Conservation (phyloP, 2,797 vertebrate species). For the Darevskia nairensis region DNA sequence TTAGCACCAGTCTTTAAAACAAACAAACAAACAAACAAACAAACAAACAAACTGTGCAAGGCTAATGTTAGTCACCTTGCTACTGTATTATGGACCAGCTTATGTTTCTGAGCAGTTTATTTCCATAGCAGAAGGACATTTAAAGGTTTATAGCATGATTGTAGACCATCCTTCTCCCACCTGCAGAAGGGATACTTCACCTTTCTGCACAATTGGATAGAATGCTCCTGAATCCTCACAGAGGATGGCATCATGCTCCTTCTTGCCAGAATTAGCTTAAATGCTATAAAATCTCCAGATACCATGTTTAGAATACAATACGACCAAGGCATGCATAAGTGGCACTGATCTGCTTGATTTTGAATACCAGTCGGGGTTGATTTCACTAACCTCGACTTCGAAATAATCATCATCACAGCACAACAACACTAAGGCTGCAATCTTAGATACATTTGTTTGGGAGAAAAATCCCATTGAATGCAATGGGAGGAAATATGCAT, state of each 20-base stretch:
- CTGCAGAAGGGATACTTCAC: no score
- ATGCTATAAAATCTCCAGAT: neutral
- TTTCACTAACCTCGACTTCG: neutral
- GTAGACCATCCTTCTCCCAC: no score
- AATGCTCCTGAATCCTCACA: neutral
- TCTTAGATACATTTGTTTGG: no score
- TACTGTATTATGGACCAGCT: neutral
- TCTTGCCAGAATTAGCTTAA: neutral
- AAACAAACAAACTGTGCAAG: neutral
- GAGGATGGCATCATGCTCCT: neutral
- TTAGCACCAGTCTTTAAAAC: fast-evolving
- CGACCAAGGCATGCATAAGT: neutral
- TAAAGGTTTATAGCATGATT: no score
- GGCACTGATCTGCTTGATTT: neutral
- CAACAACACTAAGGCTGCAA: neutral
- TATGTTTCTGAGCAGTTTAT: neutral
- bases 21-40: no score
- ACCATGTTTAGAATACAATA: neutral
- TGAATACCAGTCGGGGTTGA: neutral
- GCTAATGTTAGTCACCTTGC: neutral
- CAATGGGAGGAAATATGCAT: no score
- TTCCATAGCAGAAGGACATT: no score
- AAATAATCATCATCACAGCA: neutral
- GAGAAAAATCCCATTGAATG: no score
- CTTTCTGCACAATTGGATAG: no score